Percentiles rank a stretch among this genome's conserved stretches.
These are phyloP conservation scores for Anthoscopus minutus DNA, from an alignment of 2,113 vertebrate genomes.

Conservation along the genomic window DNA sequence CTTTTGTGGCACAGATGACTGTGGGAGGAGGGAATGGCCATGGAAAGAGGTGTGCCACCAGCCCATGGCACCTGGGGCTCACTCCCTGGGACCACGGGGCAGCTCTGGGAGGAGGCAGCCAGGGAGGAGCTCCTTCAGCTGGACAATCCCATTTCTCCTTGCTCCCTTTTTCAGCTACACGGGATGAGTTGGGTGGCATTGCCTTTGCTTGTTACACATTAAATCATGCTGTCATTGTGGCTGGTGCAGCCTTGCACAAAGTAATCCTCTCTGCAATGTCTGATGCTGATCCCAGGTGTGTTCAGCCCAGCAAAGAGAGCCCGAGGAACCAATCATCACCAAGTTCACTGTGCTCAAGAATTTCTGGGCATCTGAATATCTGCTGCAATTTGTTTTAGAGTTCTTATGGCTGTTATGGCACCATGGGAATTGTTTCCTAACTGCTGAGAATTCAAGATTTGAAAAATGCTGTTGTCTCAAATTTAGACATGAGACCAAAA, in stretches of 20 bases:
- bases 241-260: neutral
- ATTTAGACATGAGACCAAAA: neutral
- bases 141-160: neutral
- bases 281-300: neutral
- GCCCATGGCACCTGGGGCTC: rapidly evolving
- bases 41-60: neutral
- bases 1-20: neutral
- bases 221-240: rapidly evolving
- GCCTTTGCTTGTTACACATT: rapidly evolving
- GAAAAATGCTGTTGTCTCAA: neutral
- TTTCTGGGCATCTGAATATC: neutral
- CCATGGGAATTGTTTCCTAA: neutral
- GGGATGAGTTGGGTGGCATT: neutral
- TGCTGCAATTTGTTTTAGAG: rapidly evolving
- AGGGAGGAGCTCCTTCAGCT: rapidly evolving
- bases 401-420: neutral
- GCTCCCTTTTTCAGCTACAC: rapidly evolving
- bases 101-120: rapidly evolving
- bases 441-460: neutral
- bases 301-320: neutral
- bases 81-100: neutral
- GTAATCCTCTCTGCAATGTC: neutral
- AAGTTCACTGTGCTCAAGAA: rapidly evolving
- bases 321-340: neutral
- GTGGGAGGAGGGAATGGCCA: neutral